Evolutionary conservation across 2,797 vertebrate species (phyloP), one percentile per base, ranked within the genome.

Genomic region (Sebastes nivosus): DNA sequence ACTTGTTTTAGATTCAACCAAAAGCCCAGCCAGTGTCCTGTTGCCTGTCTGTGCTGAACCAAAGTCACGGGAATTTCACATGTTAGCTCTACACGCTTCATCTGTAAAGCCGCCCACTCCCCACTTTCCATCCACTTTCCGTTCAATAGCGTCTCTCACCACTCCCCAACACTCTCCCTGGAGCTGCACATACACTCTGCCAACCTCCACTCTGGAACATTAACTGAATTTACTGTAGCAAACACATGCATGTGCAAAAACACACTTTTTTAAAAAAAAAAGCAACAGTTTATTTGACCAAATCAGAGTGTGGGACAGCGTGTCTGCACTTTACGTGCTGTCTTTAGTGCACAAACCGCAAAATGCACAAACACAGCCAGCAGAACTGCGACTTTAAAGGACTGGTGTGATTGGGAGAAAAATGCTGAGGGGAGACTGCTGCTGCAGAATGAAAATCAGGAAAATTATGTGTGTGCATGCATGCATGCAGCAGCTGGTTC

Each of bases 401-500:
- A 46, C 68, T 78, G 22, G 24, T 84, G 54, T 80, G 69, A 87
- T 42, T 81, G 57, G 75, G 67, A 72, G 69, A 60, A 63, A 82
- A 82, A 86, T 85, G 38, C 61, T 79, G 59, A 75, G 59, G 36
- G 77, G 64, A 87, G 71, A 50, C 42, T 50, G 42, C 42, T 79
- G 81, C 85, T 63, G 87, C 86, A 91, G 77, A 83, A 75, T 86
- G 75, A 84, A 85, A 89, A 84, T 89, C 72, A 54, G 74, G 81
- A 72, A 89, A 54, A 79, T 24, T 0, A 58, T 82, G 38, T 64
- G 27, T 65, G 57, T 81, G 18, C 55, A 36, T 64, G 54, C 25
- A 50, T 80, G 78, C 59, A 57, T 81, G 38, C 25, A 65, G 88
- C 84, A 90, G 90, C 87, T 88, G 91, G 85, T 90, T 91, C 90